Evolutionary conservation across 1,140 invertebrate genomes (phyloP).

Genomic region (Drosophila nigrodunni): DNA sequence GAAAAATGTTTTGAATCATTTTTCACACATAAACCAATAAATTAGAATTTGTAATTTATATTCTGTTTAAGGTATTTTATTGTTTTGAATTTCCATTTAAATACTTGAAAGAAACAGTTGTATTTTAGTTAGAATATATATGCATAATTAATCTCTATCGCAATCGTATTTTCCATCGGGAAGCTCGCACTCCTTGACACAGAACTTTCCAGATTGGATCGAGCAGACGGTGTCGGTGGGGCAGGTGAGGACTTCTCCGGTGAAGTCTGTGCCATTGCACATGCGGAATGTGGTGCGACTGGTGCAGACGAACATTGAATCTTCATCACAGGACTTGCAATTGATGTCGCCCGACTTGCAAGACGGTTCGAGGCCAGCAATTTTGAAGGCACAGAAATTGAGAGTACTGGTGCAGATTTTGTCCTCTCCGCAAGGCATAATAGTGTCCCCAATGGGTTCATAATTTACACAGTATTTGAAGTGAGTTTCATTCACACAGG

Average conservation of each 20-base stretch:
- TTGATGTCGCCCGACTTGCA: background rate
- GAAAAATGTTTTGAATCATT: no score
- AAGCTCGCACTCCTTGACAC: constrained; percentile 56
- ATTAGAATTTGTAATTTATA: no score
- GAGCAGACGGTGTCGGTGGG: constrained; percentile 52
- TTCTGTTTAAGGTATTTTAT: no score
- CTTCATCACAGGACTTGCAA: constrained; percentile 52
- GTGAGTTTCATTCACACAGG: constrained; percentile 58
- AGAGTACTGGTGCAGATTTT: constrained; percentile 49
- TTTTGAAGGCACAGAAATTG: constrained; percentile 22
- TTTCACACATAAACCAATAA: no score
- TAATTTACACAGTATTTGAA: constrained; percentile 45
- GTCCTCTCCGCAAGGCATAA: constrained; percentile 35
- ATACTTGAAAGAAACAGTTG: no score
- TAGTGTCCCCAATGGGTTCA: constrained; percentile 4
- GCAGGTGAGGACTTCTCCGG: constrained; percentile 36
- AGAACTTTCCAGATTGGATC: constrained; percentile 55
- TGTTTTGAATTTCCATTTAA: no score
- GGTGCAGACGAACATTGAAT: constrained; percentile 63
- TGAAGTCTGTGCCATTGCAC: constrained; percentile 46
- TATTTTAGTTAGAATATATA: background rate
- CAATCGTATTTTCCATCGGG: constrained; percentile 41
- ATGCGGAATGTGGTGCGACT: constrained; percentile 68
- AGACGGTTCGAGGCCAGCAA: background rate
- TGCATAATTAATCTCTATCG: constrained; percentile 1